Evolutionary conservation across 2,888 invertebrate species (phyloP).

Genomic region (Agelastica alni): DNA sequence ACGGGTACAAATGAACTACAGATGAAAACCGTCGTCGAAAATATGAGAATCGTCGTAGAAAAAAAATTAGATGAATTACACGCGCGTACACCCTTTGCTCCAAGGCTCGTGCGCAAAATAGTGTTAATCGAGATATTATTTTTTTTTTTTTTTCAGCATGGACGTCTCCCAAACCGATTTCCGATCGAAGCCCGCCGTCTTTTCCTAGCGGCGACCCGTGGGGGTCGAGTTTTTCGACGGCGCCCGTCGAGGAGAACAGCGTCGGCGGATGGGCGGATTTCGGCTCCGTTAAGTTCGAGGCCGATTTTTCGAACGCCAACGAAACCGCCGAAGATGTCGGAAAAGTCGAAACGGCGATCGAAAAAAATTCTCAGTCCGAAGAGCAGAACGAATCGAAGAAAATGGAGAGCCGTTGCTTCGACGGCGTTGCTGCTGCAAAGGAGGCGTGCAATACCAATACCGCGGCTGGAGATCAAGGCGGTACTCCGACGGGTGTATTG

Average conservation of each 20-base stretch:
- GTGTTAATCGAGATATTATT: neutral
- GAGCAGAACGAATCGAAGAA: constrained; percentile 25
- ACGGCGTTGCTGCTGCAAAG: constrained; percentile 32
- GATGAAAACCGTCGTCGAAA: too few species aligned
- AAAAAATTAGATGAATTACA: too few species aligned
- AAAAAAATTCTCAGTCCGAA: too few species aligned
- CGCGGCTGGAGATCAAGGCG: constrained; percentile 35
- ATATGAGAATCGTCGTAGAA: too few species aligned
- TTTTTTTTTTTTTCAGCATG: constrained; percentile 45
- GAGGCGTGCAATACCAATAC: constrained; percentile 23
- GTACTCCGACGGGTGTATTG: constrained; percentile 14
- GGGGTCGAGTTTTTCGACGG: constrained; percentile 33
- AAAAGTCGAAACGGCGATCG: neutral
- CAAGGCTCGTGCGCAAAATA: too few species aligned
- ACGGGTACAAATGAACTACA: too few species aligned
- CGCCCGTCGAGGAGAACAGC: constrained; percentile 26
- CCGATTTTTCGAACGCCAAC: constrained; percentile 38
- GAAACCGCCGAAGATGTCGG: neutral
- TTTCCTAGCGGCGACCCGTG: constrained; percentile 47
- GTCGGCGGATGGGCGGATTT: constrained; percentile 57
- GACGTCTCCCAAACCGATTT: constrained; percentile 46
- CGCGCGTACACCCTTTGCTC: too few species aligned
- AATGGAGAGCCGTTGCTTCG: constrained; percentile 30
- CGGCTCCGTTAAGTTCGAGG: constrained; percentile 48
- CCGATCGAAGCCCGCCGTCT: constrained; percentile 23